Base-by-base conservation (phyloP, 2,113 vertebrate genomes). In the Sebastes schlegelii region DNA sequence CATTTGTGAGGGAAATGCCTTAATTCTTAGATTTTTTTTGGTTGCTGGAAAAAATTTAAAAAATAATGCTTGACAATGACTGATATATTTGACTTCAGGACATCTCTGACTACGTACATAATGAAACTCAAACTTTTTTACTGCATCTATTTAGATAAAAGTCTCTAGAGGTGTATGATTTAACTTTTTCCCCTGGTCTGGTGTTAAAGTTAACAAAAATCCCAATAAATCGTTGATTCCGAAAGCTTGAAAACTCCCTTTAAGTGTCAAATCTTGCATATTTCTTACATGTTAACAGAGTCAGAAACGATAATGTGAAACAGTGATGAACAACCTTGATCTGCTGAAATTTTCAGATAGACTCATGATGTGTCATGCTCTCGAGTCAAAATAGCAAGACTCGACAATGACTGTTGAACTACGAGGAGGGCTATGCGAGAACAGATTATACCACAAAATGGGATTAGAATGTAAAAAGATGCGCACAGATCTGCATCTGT, bases 381-480 rank as follows among this genome's bases (percentile, higher is more conserved):
- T 65, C 8, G 21, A 70, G 77, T 80, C 21, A 63, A 82, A 74
- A 78, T 63, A 69, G 70, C 57, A 40, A 72, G 46, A 57, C 60
- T 62, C 69, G 21, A 77, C 72, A 66, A 61, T 66, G 79, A 69
- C 76, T 82, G 52, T 43, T 74, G 61, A 86, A 76, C 61, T 71
- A 68, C 64, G 52, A 74, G 23, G 34, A 57, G 13, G 43, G 63
- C 43, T 65, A 58, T 51, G 40, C 58, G 61, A 69, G 61, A 80
- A 46, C 60, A 64, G 76, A 78, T 82, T 72, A 90, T 72, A 14
- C 63, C 68, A 72, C 19, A 12, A 90, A 82, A 90, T 86, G 62
- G 74, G 77, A 83, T 90, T 89, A 86, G 66, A 60, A 85, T 79
- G 17, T 57, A 78, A 78, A 34, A 76, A 55, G 46, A 54, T 76